Base-by-base conservation (phyloP, 2,113 vertebrate species). In the Lepidothrix coronata region DNA sequence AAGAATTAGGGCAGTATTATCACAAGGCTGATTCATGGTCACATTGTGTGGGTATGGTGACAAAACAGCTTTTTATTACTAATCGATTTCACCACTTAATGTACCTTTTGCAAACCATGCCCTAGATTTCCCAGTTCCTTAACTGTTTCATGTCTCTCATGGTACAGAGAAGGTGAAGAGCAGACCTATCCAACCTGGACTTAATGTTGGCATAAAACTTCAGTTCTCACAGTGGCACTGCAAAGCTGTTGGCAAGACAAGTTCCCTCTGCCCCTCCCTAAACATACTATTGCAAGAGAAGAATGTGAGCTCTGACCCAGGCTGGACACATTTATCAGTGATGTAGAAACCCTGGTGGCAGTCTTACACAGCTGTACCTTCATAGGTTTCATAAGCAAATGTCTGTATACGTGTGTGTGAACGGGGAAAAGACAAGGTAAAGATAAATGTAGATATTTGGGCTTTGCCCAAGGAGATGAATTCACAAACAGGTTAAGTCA, bases 1-100 rank as follows among this genome's bases (percentile, higher is more conserved):
- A 72, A 90, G 48, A 92, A 85, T 52, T 75, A 46, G 87, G 71
- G 12, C 62, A 85, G 54, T 66, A 44, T 51, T 48, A 72, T 85
- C 71, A 72, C 86, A 89, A 58, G 51, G 41, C 59, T 83, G 75
- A 95, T 67, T 85, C 89, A 59, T 8, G 21, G 19, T 52, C 85
- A 78, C 8, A 1, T 63, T 75, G 52, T 65, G 71, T 12, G 49
- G 52, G 14, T 39, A 46, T 27, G 37, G 41, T 39, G 52, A 52
- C 30, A 83, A 89, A 94, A 12, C 11, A 68, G 35, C 27, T 82
- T 91, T 37, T 63, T 35, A 85, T n/a, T 59, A 63, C 57, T 72
- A 67, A 96, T 74, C 7, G 51, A 6, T 85, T 91, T 85, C 24
- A 78, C 4, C 46, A 48, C 76, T 74, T 86, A 71, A 67, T 44